Percentiles rank a stretch among this genome's conserved stretches.
Conservation (phyloP, 1,140 invertebrate species). For the Bradysia coprophila region DNA sequence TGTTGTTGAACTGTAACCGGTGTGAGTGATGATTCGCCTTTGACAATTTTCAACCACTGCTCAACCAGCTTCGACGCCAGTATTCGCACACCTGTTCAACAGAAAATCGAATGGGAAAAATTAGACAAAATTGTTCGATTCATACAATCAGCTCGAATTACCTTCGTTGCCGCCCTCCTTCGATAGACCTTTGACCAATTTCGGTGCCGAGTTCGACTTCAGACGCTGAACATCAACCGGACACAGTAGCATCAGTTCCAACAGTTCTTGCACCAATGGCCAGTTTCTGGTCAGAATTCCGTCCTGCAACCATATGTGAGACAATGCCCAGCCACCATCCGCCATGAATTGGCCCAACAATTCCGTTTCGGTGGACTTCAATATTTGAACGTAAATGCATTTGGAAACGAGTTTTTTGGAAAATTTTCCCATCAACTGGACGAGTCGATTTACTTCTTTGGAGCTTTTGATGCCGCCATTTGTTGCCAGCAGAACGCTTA, state of each 20-base stretch:
- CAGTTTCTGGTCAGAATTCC: constrained; percentile 66
- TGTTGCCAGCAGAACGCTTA: constrained; percentile 60
- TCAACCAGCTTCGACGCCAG: constrained; percentile 69
- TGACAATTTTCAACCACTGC: constrained; percentile 76
- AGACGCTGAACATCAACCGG: constrained; percentile 78
- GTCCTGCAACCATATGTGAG: constrained; percentile 76
- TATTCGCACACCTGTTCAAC: constrained; percentile 40
- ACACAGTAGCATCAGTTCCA: constrained; percentile 62
- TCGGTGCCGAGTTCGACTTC: constrained; percentile 79
- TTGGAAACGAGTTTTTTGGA: constrained; percentile 90
- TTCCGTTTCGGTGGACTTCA: constrained; percentile 71
- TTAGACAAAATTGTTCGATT: neutral
- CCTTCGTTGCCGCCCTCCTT: constrained; percentile 61
- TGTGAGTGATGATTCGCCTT: constrained; percentile 32
- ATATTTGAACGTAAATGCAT: constrained; percentile 87
- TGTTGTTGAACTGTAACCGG: constrained; percentile 5
- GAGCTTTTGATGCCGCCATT: constrained; percentile 73
- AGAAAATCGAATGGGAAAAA: constrained; percentile 12
- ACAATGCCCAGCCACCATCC: constrained; percentile 74
- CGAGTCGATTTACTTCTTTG: constrained; percentile 65
- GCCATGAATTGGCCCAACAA: constrained; percentile 75
- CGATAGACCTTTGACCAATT: constrained; percentile 73
- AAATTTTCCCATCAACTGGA: constrained; percentile 83
- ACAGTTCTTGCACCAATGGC: constrained; percentile 65
- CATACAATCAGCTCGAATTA: constrained; percentile 19